Evolutionary conservation across 2,888 invertebrate species (phyloP), one percentile per base, ranked within the genome.

Genomic region (Thysanoteuthis rhombus): DNA sequence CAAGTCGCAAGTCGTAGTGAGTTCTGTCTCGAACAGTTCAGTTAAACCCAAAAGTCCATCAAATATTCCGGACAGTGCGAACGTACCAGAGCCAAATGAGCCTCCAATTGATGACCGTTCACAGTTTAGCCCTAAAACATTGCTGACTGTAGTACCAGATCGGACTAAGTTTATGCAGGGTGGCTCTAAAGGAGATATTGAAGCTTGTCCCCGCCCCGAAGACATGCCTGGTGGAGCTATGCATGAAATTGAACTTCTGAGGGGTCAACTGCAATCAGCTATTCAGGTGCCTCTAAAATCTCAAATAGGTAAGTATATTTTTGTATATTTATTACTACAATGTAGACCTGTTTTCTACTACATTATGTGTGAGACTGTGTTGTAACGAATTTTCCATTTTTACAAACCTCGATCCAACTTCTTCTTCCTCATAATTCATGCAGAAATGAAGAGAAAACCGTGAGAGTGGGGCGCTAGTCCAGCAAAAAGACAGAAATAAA

Each of bases 241-340:
- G 45, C 92, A 92, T 39, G 92, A 92, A 92, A 52, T 92, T 16
- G 47, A 92, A 45, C 25, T 92, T 4, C 92, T 92, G 28, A 47
- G 92, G 47, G 47, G 92, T 45, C 92, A 92, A 45, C 42, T 92
- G 36, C 92, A 92, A 40, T 92, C 92, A 5, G 90, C 42, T 40
- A 90, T 90, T 28, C 90, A 90, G 28, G 25, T 90, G 12, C 42
- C 90, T 40, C 32, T 90, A 28, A 90, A 90, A 90, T 90, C n/a
- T n/a, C 75, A 75, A 75, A 75, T 75, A 1, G 75, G 75, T 75
- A 75, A 75, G 75, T 75, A 36, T 36, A 75, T 36, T 75, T 75
- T n/a, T 75, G 75, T 52, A 25, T 52, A 10, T 45, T 10, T 16
- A 19, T 45, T 16, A 45, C 19, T 45, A 42, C 42, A 8, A n/a